These are phyloP conservation scores for Spicauda simplicius DNA, from an alignment of 2,888 invertebrate genomes.

Conservation along the genomic window DNA sequence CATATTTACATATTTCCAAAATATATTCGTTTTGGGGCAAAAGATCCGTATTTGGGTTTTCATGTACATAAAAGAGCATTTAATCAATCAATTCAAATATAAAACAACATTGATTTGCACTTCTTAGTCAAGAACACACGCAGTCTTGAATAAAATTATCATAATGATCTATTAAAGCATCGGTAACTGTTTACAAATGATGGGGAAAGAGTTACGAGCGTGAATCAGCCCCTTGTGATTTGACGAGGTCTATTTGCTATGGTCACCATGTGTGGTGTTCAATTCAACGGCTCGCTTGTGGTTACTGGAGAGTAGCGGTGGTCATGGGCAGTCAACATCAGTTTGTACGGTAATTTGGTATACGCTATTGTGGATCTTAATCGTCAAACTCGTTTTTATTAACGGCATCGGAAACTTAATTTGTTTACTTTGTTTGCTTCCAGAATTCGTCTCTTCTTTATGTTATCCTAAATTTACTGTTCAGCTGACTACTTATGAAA, in stretches of 20 bases:
- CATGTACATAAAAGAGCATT: background rate
- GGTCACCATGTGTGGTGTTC: constrained; percentile 33
- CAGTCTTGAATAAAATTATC: constrained; percentile 31
- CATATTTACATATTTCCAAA: background rate
- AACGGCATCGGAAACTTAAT: background rate
- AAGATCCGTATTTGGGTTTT: background rate
- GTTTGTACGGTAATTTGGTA: constrained; percentile 13
- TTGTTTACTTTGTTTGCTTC: no score
- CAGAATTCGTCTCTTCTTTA: background rate
- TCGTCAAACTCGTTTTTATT: background rate
- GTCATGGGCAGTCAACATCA: constrained; percentile 36
- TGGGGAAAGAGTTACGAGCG: constrained; percentile 34
- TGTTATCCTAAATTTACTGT: no score
- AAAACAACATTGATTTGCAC: background rate
- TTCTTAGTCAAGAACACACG: background rate
- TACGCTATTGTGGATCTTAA: background rate
- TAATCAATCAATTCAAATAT: background rate
- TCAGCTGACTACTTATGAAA: no score
- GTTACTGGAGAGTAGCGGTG: constrained; percentile 29
- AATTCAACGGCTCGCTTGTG: constrained; percentile 37
- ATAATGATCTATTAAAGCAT: constrained; percentile 46
- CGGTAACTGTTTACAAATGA: constrained; percentile 40
- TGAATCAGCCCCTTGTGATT: constrained; percentile 38
- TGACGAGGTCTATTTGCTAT: constrained; percentile 39
- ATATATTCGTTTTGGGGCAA: background rate